Conservation (phyloP, 2,113 vertebrate species). For the Cairina moschata region DNA sequence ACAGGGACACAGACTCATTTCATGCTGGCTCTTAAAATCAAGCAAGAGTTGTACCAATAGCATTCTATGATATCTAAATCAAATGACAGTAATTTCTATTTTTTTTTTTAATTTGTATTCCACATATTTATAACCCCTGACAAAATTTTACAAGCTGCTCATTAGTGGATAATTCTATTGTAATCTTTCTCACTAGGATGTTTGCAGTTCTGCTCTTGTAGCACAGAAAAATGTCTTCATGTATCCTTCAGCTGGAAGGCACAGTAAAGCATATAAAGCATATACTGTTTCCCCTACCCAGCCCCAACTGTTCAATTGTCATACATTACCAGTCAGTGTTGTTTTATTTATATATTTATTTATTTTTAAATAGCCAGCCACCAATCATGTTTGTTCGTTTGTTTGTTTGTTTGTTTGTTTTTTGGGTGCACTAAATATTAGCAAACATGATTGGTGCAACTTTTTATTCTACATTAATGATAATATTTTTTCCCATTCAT, state of each 20-base stretch:
- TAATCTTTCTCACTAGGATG: not conserved
- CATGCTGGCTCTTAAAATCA: not conserved
- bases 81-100: not conserved
- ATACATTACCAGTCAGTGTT: slow-evolving; percentile 9
- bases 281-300: not conserved
- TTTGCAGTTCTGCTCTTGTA: not conserved
- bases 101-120: no score
- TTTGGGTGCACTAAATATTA: not conserved
- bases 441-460: not conserved
- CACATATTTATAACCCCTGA: not conserved
- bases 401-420: no score
- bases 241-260: not conserved
- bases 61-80: not conserved
- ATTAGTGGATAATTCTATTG: not conserved
- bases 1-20: not conserved
- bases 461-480: not conserved
- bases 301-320: not conserved
- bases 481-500: not conserved
- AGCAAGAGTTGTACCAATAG: not conserved
- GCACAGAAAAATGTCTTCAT: not conserved
- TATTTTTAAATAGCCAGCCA: not conserved
- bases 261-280: slow-evolving; percentile 16
- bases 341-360: not conserved
- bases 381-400: no score
- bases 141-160: not conserved